A percentile compares a stretch with the other conserved stretches of the same genome.
phyloP scores from a whole-genome alignment of 2,797 vertebrate genomes.

The Salarias fasciatus region DNA sequence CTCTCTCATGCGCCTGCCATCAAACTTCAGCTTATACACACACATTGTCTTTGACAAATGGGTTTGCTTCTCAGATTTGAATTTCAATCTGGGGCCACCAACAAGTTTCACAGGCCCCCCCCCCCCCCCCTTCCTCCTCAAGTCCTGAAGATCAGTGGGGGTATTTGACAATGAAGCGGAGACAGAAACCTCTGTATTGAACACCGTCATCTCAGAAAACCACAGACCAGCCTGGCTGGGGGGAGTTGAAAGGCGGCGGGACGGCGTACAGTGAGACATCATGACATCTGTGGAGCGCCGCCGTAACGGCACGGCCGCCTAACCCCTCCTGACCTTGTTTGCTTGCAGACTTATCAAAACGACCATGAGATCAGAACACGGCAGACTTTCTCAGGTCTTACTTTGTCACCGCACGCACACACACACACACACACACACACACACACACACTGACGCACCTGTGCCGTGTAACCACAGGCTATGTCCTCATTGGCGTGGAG shows the following conservation, averaged over 20 bases:
- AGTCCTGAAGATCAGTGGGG: constrained; percentile 54
- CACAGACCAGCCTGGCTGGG: constrained; percentile 62
- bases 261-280: constrained; percentile 43
- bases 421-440: constrained; percentile 12
- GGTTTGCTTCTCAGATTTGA: constrained; percentile 49
- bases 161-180: constrained; percentile 66
- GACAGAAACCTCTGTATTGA: constrained; percentile 59
- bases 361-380: constrained; percentile 79
- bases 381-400: constrained; percentile 81
- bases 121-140: neutral
- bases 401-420: constrained; percentile 45
- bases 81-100: constrained; percentile 64
- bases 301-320: constrained; percentile 64
- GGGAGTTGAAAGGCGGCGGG: constrained; percentile 65
- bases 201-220: constrained; percentile 56
- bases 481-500: constrained; percentile 76
- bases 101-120: constrained; percentile 51
- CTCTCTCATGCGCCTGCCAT: constrained; percentile 23
- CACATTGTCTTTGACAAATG: constrained; percentile 60
- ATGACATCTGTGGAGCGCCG: constrained; percentile 64
- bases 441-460: constrained; percentile 59
- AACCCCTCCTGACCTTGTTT: constrained; percentile 66
- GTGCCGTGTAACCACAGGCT: constrained; percentile 66
- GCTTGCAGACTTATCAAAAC: constrained; percentile 69
- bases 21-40: constrained; percentile 59